Conservation (phyloP, 2,113 vertebrate species). For the Eretmochelys imbricata region DNA sequence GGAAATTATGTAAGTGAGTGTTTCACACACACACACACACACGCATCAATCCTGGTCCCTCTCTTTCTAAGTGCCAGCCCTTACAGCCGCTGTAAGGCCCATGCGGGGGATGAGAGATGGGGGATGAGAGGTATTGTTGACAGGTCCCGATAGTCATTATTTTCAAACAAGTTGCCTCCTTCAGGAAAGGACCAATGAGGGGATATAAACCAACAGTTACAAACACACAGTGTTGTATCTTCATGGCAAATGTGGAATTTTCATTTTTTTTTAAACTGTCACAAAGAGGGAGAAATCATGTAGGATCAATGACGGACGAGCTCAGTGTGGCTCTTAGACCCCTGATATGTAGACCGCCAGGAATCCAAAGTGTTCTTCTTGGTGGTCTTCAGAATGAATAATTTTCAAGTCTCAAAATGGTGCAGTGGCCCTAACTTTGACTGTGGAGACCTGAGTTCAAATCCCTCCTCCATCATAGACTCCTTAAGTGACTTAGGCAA, state of each 20-base stretch:
- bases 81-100: neutral
- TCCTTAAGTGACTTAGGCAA: neutral
- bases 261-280: neutral
- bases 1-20: neutral
- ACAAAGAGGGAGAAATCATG: neutral
- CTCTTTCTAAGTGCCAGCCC: neutral
- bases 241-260: neutral
- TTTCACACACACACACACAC: neutral
- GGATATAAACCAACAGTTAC: neutral
- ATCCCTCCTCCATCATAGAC: fast-evolving
- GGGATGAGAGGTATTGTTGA: neutral
- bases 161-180: neutral
- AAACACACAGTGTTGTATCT: neutral
- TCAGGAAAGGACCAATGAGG: neutral
- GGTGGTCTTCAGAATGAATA: neutral
- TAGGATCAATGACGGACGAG: neutral
- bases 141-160: neutral
- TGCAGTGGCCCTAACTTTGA: neutral
- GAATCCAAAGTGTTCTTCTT: neutral
- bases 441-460: neutral
- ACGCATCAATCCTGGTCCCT: neutral
- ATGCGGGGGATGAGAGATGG: neutral
- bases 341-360: neutral
- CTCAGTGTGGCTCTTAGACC: neutral
- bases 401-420: neutral